Evolutionary conservation across 1,140 invertebrate species (phyloP).

Genomic region (Solen grandis): DNA sequence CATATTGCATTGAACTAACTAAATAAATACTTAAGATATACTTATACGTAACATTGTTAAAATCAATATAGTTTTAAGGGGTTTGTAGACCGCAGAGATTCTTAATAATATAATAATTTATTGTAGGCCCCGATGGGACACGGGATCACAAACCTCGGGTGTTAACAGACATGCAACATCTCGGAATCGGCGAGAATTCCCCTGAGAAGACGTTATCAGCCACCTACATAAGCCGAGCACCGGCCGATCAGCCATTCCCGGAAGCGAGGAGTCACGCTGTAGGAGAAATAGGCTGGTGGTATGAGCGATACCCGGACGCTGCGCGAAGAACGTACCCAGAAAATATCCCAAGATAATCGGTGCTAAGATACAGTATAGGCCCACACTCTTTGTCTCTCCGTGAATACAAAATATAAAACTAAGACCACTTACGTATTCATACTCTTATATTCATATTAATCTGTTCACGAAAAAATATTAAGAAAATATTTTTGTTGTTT

Average conservation of each 20-base stretch:
- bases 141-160: constrained; percentile 28
- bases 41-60: too few relatives aligned
- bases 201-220: constrained; percentile 45
- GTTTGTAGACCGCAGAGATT: too few relatives aligned
- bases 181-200: constrained; percentile 17
- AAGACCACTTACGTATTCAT: too few relatives aligned
- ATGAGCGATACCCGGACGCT: neutral
- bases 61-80: too few relatives aligned
- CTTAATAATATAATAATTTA: neutral
- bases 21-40: too few relatives aligned
- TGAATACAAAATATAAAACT: too few relatives aligned
- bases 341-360: neutral
- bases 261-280: neutral
- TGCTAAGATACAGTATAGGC: too few relatives aligned
- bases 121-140: constrained; percentile 29
- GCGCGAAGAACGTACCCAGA: neutral
- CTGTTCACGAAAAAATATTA: too few relatives aligned
- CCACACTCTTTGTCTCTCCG: too few relatives aligned
- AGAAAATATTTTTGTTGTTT: too few relatives aligned
- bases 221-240: constrained; percentile 51
- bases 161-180: constrained; percentile 32
- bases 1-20: too few relatives aligned
- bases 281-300: constrained; percentile 53
- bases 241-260: constrained; percentile 10
- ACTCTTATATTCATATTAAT: too few relatives aligned